Evolutionary conservation across 2,888 invertebrate species (phyloP), one percentile per base, ranked within the genome.

Genomic region (Eristalinus aeneus): DNA sequence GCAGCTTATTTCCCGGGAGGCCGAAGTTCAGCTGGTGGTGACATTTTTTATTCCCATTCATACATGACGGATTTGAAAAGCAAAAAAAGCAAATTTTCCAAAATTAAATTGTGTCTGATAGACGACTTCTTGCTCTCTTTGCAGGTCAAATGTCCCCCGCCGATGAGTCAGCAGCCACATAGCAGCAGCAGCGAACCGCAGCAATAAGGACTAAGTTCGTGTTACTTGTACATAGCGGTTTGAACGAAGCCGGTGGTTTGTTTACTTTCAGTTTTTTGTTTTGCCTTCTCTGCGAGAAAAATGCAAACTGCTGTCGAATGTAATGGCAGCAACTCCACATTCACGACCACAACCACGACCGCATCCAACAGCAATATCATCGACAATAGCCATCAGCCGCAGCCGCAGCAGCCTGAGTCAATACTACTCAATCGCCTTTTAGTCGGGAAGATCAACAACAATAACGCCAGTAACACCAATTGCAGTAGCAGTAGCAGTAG

Each of bases 291-390:
- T 36, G 20, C 11, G 58, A 10, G 88, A 89, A 88, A 88, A 88
- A 90, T 90, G 89, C 89, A 89, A 89, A 88, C 89, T 88, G 89
- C 89, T 89, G 88, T 89, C 89, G 89, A 89, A 80, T 88, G 89
- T 79, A 89, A 89, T 89, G 89, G 88, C 88, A 88, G 89, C 81
- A 87, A 73, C 78, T 88, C 76, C 77, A 88, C 77, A 68, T 88
- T 63, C 78, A 89, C 88, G 60, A 85, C 31, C 73, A 88, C 85
- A 64, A 83, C 86, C 46, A 77, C 83, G 58, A 78, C 74, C 67
- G 53, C 75, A 60, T 65, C 71, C 22, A 83, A 67, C 46, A 86
- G 61, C 77, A 86, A 77, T 56, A 81, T 71, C 81, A 86, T 77
- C 76, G 77, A 82, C 84, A 87, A 88, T 75, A 88, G 88, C 64